A percentile compares a stretch with the other conserved stretches of the same genome.
phyloP scores from a whole-genome alignment of 2,113 vertebrate species.

The Monopterus albus region DNA sequence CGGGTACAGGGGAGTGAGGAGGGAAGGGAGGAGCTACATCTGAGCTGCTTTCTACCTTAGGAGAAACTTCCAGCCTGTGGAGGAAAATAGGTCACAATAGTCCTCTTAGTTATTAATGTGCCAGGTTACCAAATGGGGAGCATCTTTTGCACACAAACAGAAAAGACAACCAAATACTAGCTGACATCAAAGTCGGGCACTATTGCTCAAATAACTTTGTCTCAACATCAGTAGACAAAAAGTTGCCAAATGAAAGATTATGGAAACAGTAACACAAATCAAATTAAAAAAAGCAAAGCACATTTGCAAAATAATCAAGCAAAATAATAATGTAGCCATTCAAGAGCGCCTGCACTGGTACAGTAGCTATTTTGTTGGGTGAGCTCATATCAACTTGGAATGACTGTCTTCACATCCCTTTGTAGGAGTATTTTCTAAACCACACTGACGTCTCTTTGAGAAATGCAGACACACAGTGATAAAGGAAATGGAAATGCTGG shows the following conservation, averaged over 20 bases:
- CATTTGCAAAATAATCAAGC: slow-evolving; percentile 71
- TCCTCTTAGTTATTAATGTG: slow-evolving; percentile 90
- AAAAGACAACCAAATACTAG: slow-evolving; percentile 51
- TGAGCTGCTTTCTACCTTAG: slow-evolving; percentile 96
- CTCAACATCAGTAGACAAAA: slow-evolving; percentile 33
- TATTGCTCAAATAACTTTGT: background rate
- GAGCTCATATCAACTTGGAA: slow-evolving; percentile 50
- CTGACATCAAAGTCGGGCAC: slow-evolving; percentile 25
- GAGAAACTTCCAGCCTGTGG: slow-evolving; percentile 98
- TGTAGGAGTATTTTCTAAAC: slow-evolving; percentile 3
- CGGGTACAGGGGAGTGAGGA: slow-evolving; percentile 79
- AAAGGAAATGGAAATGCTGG: slow-evolving; percentile 33
- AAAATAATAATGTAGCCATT: slow-evolving; percentile 53
- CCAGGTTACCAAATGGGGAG: slow-evolving; percentile 65
- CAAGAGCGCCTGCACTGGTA: slow-evolving; percentile 20
- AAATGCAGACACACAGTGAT: slow-evolving; percentile 1
- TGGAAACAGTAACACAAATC: slow-evolving; percentile 52
- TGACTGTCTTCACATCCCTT: slow-evolving; percentile 19
- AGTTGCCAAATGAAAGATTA: slow-evolving; percentile 46
- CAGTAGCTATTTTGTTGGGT: slow-evolving; percentile 42
- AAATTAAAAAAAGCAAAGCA: slow-evolving; percentile 56
- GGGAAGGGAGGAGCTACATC: slow-evolving; percentile 83
- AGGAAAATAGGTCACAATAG: slow-evolving; percentile 92
- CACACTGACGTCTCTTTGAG: slow-evolving; percentile 20
- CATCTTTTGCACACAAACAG: slow-evolving; percentile 59